phyloP scores from a whole-genome alignment of 2,888 invertebrate species.

The Conomelus anceps region DNA sequence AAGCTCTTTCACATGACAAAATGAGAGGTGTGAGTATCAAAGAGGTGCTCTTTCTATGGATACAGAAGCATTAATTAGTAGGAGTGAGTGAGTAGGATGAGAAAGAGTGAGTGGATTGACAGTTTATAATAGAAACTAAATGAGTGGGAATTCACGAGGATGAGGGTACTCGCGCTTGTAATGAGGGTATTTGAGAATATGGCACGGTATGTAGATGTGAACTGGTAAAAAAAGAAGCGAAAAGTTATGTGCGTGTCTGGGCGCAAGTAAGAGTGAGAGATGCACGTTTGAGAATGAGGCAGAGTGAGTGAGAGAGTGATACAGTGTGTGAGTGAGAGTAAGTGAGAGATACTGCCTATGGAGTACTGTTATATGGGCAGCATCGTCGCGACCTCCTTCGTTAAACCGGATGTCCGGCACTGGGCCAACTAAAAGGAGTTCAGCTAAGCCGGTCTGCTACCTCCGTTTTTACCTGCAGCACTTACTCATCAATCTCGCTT shows the following conservation, averaged over 20 bases:
- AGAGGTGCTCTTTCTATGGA: too few species aligned
- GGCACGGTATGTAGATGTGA: not conserved
- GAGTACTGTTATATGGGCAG: not conserved
- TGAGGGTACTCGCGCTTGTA: not conserved
- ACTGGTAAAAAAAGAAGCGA: not conserved
- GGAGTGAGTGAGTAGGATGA: not conserved
- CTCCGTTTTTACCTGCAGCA: not conserved
- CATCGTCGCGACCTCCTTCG: constrained; percentile 1
- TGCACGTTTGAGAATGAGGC: not conserved
- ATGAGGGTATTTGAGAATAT: not conserved
- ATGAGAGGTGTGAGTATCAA: too few species aligned
- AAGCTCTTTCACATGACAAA: too few species aligned
- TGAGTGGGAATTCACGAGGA: not conserved
- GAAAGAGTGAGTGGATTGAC: not conserved
- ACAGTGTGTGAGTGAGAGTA: not conserved
- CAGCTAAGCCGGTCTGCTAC: not conserved
- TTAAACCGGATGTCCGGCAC: constrained; percentile 9
- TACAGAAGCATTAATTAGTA: not conserved
- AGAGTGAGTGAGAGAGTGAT: not conserved
- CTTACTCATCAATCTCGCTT: not conserved
- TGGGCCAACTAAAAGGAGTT: not conserved
- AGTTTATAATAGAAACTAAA: not conserved
- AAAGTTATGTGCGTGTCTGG: not conserved
- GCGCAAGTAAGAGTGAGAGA: not conserved
- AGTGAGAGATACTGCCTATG: not conserved